These are phyloP conservation scores for Drosophila lutescens DNA, from an alignment of 2,888 invertebrate genomes.

Conservation along the genomic window DNA sequence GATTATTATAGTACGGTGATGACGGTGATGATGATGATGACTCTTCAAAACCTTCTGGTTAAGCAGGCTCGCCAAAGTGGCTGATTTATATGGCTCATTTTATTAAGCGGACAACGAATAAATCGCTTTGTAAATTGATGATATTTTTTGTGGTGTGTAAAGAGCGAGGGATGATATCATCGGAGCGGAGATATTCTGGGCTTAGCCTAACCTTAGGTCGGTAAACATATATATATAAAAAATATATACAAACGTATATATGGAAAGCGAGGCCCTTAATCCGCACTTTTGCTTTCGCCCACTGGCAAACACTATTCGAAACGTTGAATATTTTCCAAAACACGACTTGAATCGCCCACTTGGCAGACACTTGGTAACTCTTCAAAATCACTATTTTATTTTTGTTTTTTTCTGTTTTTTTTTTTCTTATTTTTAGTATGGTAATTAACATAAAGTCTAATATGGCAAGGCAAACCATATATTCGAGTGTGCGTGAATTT, in stretches of 20 bases:
- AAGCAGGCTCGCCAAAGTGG: constrained; percentile 24
- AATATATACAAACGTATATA: background rate
- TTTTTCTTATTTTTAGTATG: constrained; percentile 59
- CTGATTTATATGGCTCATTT: constrained; percentile 47
- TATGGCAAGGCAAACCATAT: constrained; percentile 65
- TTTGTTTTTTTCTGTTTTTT: constrained; percentile 20
- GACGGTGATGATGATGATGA: constrained; percentile 20
- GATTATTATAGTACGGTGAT: constrained; percentile 1
- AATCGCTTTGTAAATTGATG: constrained; percentile 44
- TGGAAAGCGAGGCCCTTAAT: constrained; percentile 24
- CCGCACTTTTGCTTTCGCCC: constrained; percentile 25
- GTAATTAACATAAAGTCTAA: constrained; percentile 72
- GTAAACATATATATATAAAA: background rate
- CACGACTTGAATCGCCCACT: constrained; percentile 31
- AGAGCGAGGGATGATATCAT: constrained; percentile 26
- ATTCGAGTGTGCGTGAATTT: constrained; percentile 48
- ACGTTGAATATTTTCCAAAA: constrained; percentile 29
- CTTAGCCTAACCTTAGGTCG: constrained; percentile 11
- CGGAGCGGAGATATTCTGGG: constrained; percentile 15
- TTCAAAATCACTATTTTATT: constrained; percentile 17
- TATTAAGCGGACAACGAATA: constrained; percentile 47
- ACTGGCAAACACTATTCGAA: constrained; percentile 13
- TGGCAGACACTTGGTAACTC: constrained; percentile 39
- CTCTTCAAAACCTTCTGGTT: constrained; percentile 24
- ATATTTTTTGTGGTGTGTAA: constrained; percentile 31